A percentile compares a stretch with the other conserved stretches of the same genome.
These are phyloP conservation scores for Coboldia fuscipes DNA, from an alignment of 1,140 invertebrate species.

Conservation along the genomic window DNA sequence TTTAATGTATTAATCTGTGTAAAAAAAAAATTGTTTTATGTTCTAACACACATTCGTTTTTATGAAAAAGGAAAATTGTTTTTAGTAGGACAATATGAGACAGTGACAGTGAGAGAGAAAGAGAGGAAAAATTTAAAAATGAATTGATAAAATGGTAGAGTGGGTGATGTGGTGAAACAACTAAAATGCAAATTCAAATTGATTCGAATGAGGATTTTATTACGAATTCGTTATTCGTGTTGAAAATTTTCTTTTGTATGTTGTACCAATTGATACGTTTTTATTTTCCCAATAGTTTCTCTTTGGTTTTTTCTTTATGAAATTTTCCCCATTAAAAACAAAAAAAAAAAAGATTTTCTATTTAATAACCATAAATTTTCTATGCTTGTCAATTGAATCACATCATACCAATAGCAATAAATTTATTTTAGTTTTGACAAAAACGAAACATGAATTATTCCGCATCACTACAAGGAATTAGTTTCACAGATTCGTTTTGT, in stretches of 20 bases:
- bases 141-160: not conserved
- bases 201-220: too few relatives aligned
- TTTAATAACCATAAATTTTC: not conserved
- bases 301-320: not conserved
- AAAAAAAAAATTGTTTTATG: too few relatives aligned
- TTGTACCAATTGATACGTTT: not conserved
- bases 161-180: too few relatives aligned
- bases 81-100: too few relatives aligned
- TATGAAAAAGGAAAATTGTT: too few relatives aligned
- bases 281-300: not conserved
- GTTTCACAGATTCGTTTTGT: not conserved
- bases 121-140: not conserved
- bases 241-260: not conserved
- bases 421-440: not conserved
- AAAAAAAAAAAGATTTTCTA: not conserved
- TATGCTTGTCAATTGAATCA: not conserved
- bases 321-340: not conserved
- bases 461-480: not conserved
- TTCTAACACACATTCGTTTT: too few relatives aligned
- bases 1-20: too few relatives aligned
- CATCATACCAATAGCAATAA: too few relatives aligned
- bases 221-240: not conserved
- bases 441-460: not conserved
- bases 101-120: not conserved
- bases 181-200: too few relatives aligned